Conservation (phyloP, 2,888 invertebrate genomes). For the Ctena decussata region DNA sequence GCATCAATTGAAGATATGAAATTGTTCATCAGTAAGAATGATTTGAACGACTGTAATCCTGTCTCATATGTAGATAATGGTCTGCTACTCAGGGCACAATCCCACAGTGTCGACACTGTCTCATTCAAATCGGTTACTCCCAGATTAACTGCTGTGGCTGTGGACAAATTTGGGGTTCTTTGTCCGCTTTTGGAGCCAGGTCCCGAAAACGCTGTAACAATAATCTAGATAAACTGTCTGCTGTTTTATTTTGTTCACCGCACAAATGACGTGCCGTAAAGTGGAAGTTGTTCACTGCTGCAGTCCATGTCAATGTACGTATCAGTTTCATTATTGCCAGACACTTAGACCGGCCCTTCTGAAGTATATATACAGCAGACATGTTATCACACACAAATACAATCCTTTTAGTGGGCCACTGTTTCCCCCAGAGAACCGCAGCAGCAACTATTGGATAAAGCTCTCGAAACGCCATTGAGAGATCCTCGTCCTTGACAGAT, state of each 20-base stretch:
- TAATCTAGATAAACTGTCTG: too few species aligned
- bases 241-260: too few species aligned
- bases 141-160: too few species aligned
- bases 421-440: not conserved
- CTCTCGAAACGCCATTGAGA: not conserved
- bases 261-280: not conserved
- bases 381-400: not conserved
- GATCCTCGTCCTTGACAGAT: not conserved
- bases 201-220: too few species aligned
- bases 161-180: too few species aligned
- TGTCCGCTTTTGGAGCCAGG: too few species aligned
- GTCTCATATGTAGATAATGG: not conserved
- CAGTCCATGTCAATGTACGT: too few species aligned
- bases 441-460: slow-evolving; percentile 3
- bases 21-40: not conserved
- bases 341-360: too few species aligned
- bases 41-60: not conserved
- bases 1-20: not conserved
- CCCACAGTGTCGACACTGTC: too few species aligned
- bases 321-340: too few species aligned
- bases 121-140: too few species aligned
- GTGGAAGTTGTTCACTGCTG: not conserved
- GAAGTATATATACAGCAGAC: not conserved
- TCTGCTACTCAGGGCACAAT: not conserved
- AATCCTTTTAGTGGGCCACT: not conserved